Percentiles rank a stretch among this genome's conserved stretches.
phyloP scores from a whole-genome alignment of 2,888 invertebrate genomes.

The Aelia acuminata region DNA sequence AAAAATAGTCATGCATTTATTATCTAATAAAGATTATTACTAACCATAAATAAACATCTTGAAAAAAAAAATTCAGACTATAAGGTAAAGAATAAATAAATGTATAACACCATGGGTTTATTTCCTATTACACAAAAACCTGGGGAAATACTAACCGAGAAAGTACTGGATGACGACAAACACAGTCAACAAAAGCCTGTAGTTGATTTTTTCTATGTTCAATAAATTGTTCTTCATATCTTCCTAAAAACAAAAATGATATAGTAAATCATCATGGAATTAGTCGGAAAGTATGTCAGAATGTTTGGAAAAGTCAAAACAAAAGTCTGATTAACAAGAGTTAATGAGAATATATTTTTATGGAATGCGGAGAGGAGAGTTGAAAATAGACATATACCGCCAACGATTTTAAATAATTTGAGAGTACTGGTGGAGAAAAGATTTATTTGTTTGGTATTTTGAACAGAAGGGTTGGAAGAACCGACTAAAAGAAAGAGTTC shows the following conservation, averaged over 20 bases:
- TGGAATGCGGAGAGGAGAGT: too few relatives aligned
- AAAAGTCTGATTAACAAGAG: not conserved
- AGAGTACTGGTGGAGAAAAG: too few relatives aligned
- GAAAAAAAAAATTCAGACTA: not conserved
- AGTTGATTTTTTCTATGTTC: conserved; percentile 94
- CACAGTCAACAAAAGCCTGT: conserved; percentile 96
- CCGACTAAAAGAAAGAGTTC: too few relatives aligned
- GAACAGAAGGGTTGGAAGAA: too few relatives aligned
- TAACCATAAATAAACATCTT: too few relatives aligned
- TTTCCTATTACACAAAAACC: not conserved
- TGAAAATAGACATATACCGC: too few relatives aligned
- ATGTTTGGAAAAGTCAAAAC: not conserved
- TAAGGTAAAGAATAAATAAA: not conserved
- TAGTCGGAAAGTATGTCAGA: not conserved
- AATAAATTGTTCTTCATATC: conserved; percentile 97
- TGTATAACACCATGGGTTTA: not conserved
- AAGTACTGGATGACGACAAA: conserved; percentile 95
- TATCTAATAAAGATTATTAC: not conserved
- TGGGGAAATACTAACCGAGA: conserved; percentile 75
- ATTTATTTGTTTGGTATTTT: too few relatives aligned
- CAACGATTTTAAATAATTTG: too few relatives aligned
- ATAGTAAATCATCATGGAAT: not conserved
- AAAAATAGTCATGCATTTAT: not conserved
- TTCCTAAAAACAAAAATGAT: conserved; percentile 72
- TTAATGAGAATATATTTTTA: not conserved